Evolutionary conservation across 1,140 invertebrate species (phyloP).

Genomic region (Caenorhabditis remanei): DNA sequence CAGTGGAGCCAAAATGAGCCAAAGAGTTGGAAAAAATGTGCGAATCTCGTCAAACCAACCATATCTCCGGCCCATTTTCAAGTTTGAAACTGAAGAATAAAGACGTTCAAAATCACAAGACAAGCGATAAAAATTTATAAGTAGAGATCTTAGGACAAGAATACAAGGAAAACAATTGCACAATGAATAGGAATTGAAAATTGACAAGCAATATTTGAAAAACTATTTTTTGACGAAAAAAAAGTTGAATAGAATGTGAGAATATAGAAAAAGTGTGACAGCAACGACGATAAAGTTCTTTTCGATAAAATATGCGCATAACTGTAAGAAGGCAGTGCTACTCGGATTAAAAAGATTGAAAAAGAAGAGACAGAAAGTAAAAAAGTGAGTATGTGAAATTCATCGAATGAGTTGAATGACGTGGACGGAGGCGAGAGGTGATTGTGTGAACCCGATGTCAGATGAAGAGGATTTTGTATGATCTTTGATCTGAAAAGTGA

Average conservation of each 20-base stretch:
- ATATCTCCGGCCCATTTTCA: constrained; percentile 13
- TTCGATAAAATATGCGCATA: constrained; percentile 46
- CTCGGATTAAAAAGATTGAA: not conserved
- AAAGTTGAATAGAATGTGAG: not conserved
- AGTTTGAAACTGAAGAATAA: not conserved
- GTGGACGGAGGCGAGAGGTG: not conserved
- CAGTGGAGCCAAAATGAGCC: constrained; percentile 63
- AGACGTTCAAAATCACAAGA: not conserved
- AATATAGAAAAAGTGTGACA: not conserved
- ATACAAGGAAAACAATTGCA: constrained; percentile 1
- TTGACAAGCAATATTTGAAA: not conserved
- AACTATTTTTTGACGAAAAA: not conserved
- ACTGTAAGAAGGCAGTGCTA: not conserved
- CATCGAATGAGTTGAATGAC: constrained; percentile 3
- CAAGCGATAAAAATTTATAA: not conserved
- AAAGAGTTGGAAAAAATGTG: constrained; percentile 59
- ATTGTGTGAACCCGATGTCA: constrained; percentile 34
- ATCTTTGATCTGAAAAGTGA: constrained; percentile 9
- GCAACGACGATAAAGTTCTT: not conserved
- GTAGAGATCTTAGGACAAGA: not conserved
- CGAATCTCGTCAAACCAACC: constrained; percentile 56
- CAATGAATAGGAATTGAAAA: not conserved
- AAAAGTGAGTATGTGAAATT: constrained; percentile 4
- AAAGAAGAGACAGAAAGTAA: not conserved
- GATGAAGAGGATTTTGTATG: constrained; percentile 1